Conservation (phyloP, 2,113 vertebrate genomes). For the Grallaria varia region DNA sequence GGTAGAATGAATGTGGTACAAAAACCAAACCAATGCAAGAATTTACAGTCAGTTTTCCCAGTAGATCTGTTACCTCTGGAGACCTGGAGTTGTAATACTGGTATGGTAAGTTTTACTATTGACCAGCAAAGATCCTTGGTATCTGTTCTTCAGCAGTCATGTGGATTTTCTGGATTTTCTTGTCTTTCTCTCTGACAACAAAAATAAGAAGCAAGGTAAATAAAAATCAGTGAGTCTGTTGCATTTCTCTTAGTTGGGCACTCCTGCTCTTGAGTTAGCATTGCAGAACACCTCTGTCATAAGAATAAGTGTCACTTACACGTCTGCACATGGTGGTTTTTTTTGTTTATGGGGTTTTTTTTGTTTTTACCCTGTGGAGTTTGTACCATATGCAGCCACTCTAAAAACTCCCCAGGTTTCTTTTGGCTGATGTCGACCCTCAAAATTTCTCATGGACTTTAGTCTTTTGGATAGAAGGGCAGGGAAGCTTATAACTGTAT, state of each 20-base stretch:
- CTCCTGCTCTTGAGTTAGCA: not conserved
- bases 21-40: not conserved
- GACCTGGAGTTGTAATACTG: not conserved
- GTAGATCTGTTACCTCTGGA: not conserved
- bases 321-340: not conserved
- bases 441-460: not conserved
- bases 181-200: not conserved
- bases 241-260: not conserved
- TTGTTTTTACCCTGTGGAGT: not conserved
- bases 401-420: not conserved
- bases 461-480: not conserved
- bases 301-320: not conserved
- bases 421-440: not conserved
- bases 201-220: not conserved
- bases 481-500: not conserved
- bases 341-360: not conserved
- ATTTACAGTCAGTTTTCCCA: not conserved
- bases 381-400: not conserved
- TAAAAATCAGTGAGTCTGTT: not conserved
- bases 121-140: not conserved
- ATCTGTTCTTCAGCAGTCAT: not conserved
- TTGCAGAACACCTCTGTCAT: not conserved
- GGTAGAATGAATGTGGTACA: not conserved
- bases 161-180: not conserved
- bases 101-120: not conserved